Conservation (phyloP, 2,113 vertebrate genomes). For the Acanthochromis polyacanthus region DNA sequence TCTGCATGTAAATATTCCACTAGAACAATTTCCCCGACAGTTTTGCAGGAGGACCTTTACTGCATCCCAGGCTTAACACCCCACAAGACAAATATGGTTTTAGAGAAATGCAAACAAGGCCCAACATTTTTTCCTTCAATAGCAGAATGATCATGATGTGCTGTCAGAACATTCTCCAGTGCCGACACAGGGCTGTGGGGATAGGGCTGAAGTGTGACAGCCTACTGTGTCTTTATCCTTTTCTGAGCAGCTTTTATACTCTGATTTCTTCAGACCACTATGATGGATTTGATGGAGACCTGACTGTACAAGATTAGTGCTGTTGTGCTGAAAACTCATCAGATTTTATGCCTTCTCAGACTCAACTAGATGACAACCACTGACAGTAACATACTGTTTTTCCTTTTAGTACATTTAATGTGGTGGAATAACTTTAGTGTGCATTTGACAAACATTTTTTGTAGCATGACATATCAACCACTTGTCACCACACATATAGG, state of each 20-base stretch:
- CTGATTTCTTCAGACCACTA: neutral
- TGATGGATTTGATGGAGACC: neutral
- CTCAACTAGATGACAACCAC: neutral
- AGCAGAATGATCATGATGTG: too few species aligned
- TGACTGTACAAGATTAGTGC: neutral
- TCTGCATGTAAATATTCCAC: too few species aligned
- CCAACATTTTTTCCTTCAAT: too few species aligned
- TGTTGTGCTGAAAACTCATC: neutral
- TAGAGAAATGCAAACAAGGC: too few species aligned
- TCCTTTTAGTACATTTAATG: neutral
- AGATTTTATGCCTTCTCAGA: neutral
- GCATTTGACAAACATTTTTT: constrained; percentile 4
- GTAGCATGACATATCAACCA: neutral
- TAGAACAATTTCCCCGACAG: too few species aligned
- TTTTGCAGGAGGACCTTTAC: too few species aligned
- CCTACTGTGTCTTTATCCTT: neutral
- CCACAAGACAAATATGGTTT: too few species aligned
- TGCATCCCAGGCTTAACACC: too few species aligned
- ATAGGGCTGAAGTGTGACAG: neutral
- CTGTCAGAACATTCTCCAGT: too few species aligned
- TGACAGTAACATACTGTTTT: neutral
- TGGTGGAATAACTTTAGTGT: neutral
- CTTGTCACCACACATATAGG: neutral
- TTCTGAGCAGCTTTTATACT: neutral
- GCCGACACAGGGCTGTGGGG: too few species aligned